Conservation (phyloP, 2,113 vertebrate species). For the Salvator merianae region DNA sequence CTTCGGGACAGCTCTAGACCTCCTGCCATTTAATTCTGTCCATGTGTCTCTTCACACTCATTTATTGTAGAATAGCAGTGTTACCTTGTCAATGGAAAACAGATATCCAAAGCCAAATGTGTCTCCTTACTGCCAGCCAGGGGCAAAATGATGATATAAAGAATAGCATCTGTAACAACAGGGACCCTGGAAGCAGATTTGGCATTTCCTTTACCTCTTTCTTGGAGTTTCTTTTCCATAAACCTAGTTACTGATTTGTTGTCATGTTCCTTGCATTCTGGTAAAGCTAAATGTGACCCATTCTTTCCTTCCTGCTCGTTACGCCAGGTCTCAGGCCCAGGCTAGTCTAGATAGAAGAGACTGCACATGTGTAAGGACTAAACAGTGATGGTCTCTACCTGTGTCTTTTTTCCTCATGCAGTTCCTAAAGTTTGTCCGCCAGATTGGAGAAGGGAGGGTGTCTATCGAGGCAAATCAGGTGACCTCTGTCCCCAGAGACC, state of each 20-base stretch:
- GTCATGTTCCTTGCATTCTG: conserved; percentile 2
- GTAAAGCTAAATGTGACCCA: background rate
- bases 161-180: background rate
- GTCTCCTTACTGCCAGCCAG: background rate
- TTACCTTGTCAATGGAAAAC: background rate
- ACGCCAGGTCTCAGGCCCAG: conserved; percentile 5
- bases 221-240: background rate
- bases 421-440: conserved; percentile 99
- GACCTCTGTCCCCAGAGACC: conserved; percentile 84
- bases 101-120: background rate
- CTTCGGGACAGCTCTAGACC: no score
- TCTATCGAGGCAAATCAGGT: conserved; percentile 86
- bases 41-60: background rate
- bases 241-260: background rate
- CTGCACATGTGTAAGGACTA: conserved; percentile 9
- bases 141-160: background rate
- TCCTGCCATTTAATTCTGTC: no score
- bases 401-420: conserved; percentile 84
- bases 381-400: conserved; percentile 55
- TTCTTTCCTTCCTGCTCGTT: background rate
- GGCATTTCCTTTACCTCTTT: background rate
- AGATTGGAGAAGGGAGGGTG: conserved; percentile 98
- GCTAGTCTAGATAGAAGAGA: conserved; percentile 9
- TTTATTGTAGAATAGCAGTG: background rate
- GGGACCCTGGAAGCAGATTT: background rate